Evolutionary conservation across 2,113 vertebrate species (phyloP), one percentile per base, ranked within the genome.

Genomic region (Gorsachius goisagi): DNA sequence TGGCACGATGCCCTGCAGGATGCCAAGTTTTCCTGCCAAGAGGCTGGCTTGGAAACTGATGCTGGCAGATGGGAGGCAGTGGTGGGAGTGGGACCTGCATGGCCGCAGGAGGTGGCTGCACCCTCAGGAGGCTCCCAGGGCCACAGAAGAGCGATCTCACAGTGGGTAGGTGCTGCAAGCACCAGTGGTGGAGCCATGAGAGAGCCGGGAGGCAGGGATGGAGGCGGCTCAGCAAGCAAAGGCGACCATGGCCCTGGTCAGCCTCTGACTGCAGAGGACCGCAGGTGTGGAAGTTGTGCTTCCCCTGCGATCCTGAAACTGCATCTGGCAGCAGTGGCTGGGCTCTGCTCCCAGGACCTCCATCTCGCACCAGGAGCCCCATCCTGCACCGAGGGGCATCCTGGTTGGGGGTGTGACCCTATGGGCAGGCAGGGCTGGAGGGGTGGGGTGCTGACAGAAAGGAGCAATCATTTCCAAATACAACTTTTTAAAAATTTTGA

Each of bases 391-490:
- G 0, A 95, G 44, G 33, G 45, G 20, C 52, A 33, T 83, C 53
- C 53, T 37, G 14, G 15, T 11, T 80, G 50, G 53, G 39, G 41
- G 20, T 50, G 16, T 3, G 2, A 44, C 24, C 20, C 18, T 85
- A 53, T 75, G 84, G 89, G 37, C 82, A 91, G 83, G 75, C 66
- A 69, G 81, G 56, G 87, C 76, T 44, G 55, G 72, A 67, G 60
- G 15, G 26, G 4, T 35, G 32, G 10, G 7, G n/a, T 92, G 95
- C 75, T 93, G 95, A 97, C 88, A 98, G 97, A 97, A 97, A 91
- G 91, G 82, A 97, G 94, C 86, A 95, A 85, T 96, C 93, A 94
- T 96, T 97, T 96, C 92, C 82, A 91, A 95, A 93, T 45, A 89
- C 63, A 39, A 60, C 64, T 50, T 79, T 91, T 11, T 5, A 19